Base-by-base conservation (phyloP, 2,797 vertebrate species). In the Acanthurus leucopareius region DNA sequence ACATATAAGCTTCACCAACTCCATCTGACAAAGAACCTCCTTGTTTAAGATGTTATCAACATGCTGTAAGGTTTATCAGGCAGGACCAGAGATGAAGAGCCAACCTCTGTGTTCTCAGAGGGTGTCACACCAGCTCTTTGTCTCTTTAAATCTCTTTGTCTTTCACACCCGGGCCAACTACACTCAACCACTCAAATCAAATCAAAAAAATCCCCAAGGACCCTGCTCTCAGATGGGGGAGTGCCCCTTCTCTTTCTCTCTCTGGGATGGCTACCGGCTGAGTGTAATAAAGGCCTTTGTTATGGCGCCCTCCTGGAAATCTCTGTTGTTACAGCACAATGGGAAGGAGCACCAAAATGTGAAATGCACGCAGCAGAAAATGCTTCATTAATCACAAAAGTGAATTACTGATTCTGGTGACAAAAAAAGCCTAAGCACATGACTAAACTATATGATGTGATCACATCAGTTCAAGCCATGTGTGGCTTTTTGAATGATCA, bases 261-360 rank as follows among this genome's bases (percentile, higher is more conserved):
- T 79, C 66, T 64, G 64, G 83, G 88, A 84, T 77, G 86, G 90
- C 92, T 90, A 92, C 93, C 77, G 90, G 88, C 92, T 93, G 90
- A 88, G 89, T 75, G 83, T 61, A 84, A 92, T 92, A 93, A 92
- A 93, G 89, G 86, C 88, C 93, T 92, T 95, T 95, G 93, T 95
- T 94, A 85, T 79, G 75, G 83, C 86, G 77, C 75, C 78, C 83
- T 83, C 64, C 76, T 87, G 64, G 75, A 91, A 85, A 86, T 67
- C 77, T 83, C 70, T 73, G 74, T 53, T 86, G 73, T 80, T 75
- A 38, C 59, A 63, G 45, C 73, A 87, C 66, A 77, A 74, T 81
- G 54, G 66, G 58, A 75, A 82, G 69, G 71, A 89, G 62, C 67
- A 79, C 5, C 38, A 49, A 75, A 65, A 86, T 77, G 79, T 86